Conservation (phyloP, 2,113 vertebrate species). For the Platichthys flesus region DNA sequence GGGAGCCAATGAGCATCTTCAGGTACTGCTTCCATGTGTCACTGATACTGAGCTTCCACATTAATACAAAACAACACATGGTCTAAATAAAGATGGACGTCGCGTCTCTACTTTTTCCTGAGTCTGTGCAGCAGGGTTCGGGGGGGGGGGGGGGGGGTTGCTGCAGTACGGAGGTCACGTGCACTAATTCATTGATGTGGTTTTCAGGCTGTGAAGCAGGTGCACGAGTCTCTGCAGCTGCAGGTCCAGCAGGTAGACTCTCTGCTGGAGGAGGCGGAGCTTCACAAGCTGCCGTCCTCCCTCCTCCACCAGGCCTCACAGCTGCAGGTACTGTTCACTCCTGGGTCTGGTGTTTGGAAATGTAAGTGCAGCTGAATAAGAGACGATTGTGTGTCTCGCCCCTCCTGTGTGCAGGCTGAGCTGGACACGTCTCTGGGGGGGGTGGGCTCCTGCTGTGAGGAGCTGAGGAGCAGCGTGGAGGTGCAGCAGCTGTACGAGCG, state of each 20-base stretch:
- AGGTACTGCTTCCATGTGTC: conserved; percentile 80
- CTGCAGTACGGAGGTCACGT: too few species aligned
- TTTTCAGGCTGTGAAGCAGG: conserved; percentile 75
- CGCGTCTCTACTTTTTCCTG: too few species aligned
- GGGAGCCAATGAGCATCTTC: conserved; percentile 77
- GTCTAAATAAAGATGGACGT: too few species aligned
- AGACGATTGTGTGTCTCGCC: neutral
- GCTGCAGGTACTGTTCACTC: conserved; percentile 81
- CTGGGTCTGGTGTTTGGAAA: neutral
- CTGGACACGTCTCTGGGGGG: conserved; percentile 79
- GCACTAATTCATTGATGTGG: neutral
- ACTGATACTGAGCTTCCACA: neutral
- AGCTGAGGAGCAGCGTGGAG: conserved; percentile 74
- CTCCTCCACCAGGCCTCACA: conserved; percentile 83
- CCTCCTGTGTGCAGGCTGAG: conserved; percentile 74
- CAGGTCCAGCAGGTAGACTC: conserved; percentile 81
- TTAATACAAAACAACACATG: neutral
- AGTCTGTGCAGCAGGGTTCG: too few species aligned
- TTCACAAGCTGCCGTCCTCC: conserved; percentile 67
- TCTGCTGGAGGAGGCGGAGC: conserved; percentile 80
- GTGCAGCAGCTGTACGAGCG: conserved; percentile 77
- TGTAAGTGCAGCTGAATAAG: neutral
- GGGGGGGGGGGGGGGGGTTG: too few species aligned
- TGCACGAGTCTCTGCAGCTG: conserved; percentile 78
- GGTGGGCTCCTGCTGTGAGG: conserved; percentile 70